Percentiles rank a stretch among this genome's conserved stretches.
Conservation (phyloP, 2,797 vertebrate genomes). For the Pseudomugil tenellus region DNA sequence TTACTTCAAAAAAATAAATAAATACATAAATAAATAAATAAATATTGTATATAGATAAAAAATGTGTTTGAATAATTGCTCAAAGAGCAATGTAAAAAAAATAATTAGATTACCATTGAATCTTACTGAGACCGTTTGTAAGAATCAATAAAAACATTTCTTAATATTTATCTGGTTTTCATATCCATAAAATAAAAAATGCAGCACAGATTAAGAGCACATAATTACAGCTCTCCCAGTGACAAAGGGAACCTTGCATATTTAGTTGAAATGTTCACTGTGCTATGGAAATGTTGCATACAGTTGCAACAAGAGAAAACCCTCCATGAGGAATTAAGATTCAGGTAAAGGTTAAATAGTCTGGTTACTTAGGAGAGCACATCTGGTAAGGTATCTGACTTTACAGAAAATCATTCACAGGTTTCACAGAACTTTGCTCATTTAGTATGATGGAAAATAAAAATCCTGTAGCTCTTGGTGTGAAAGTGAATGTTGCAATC, state of each 20-base stretch:
- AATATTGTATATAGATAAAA: background rate
- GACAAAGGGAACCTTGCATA: background rate
- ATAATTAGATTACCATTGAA: background rate
- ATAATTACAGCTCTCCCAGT: background rate
- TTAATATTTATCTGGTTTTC: background rate
- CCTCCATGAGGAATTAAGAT: background rate
- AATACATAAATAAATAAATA: too few species aligned
- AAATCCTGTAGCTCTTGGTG: too few species aligned
- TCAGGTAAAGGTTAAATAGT: too few species aligned
- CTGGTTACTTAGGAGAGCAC: too few species aligned
- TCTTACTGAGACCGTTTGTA: background rate
- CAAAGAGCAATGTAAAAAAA: background rate
- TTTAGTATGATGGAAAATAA: background rate
- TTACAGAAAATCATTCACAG: background rate
- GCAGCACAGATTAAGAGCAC: background rate
- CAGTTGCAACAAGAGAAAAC: background rate
- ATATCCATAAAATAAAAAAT: conserved; percentile 3
- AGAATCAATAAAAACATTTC: background rate
- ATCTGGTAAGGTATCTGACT: background rate
- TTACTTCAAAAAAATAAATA: background rate
- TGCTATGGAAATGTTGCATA: background rate
- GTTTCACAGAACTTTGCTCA: background rate
- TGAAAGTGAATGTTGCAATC: too few species aligned
- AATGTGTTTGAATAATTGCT: background rate
- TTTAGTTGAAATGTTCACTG: background rate